Evolutionary conservation across 2,797 vertebrate species (phyloP).

Genomic region (Spea hammondii): DNA sequence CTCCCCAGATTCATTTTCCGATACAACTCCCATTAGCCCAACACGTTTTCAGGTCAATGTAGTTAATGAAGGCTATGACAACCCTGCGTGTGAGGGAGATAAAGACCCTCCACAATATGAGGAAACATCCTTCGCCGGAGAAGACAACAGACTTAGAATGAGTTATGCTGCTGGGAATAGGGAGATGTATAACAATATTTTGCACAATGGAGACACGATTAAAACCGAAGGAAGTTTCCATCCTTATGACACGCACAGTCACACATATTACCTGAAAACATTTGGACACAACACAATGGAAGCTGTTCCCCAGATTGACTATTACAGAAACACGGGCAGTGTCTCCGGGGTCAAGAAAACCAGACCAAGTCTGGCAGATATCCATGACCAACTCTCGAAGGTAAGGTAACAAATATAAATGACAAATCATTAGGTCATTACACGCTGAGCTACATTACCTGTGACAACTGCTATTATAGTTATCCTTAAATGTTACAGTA

Average conservation of each 20-base stretch:
- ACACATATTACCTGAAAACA: constrained; percentile 78
- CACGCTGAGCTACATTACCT: too few relatives aligned
- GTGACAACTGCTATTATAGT: too few relatives aligned
- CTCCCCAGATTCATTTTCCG: constrained; percentile 65
- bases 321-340: constrained; percentile 92
- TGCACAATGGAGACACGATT: constrained; percentile 68
- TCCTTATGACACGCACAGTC: constrained; percentile 70
- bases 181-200: constrained; percentile 70
- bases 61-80: constrained; percentile 66
- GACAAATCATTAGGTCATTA: not conserved
- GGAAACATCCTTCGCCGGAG: constrained; percentile 76
- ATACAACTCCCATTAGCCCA: constrained; percentile 58
- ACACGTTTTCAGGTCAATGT: constrained; percentile 73
- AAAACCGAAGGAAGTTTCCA: constrained; percentile 73
- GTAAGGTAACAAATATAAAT: constrained; percentile 67
- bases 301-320: constrained; percentile 88
- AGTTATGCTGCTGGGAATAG: constrained; percentile 72
- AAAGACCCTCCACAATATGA: constrained; percentile 81
- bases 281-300: constrained; percentile 95
- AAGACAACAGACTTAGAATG: constrained; percentile 65
- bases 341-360: constrained; percentile 83
- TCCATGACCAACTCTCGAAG: constrained; percentile 91
- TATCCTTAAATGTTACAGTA: too few relatives aligned
- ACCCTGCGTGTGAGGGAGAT: constrained; percentile 63
- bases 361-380: constrained; percentile 90